Percentiles rank a stretch among this genome's conserved stretches.
These are phyloP conservation scores for Gopherus evgoodei DNA, from an alignment of 2,113 vertebrate genomes.

Conservation along the genomic window DNA sequence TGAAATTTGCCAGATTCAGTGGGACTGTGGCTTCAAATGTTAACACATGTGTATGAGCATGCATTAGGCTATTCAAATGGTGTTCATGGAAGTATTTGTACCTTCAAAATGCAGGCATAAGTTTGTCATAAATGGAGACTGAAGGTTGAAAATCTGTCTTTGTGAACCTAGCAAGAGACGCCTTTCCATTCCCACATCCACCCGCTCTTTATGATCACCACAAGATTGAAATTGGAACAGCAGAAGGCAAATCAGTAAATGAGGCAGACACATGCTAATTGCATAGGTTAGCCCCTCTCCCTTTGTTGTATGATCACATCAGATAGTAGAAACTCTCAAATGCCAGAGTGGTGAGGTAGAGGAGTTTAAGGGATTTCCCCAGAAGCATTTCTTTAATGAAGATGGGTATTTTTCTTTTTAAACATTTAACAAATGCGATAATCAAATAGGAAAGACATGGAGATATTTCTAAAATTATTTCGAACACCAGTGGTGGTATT, in stretches of 20 bases:
- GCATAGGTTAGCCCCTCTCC: not conserved
- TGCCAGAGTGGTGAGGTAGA: fast-evolving
- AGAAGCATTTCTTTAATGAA: not conserved
- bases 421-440: fast-evolving
- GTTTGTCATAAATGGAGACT: not conserved
- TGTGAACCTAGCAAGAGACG: not conserved
- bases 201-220: not conserved
- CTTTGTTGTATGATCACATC: not conserved
- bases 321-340: not conserved
- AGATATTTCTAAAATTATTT: not conserved
- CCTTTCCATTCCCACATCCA: not conserved
- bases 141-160: not conserved
- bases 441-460: fast-evolving
- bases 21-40: not conserved
- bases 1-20: not conserved
- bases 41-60: fast-evolving
- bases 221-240: not conserved
- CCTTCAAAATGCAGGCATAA: not conserved
- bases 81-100: not conserved
- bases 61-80: not conserved
- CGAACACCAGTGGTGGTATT: not conserved
- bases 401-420: not conserved
- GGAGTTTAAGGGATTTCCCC: not conserved
- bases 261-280: not conserved
- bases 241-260: not conserved